Conservation (phyloP, 2,888 invertebrate genomes). For the Myathropa florea region DNA sequence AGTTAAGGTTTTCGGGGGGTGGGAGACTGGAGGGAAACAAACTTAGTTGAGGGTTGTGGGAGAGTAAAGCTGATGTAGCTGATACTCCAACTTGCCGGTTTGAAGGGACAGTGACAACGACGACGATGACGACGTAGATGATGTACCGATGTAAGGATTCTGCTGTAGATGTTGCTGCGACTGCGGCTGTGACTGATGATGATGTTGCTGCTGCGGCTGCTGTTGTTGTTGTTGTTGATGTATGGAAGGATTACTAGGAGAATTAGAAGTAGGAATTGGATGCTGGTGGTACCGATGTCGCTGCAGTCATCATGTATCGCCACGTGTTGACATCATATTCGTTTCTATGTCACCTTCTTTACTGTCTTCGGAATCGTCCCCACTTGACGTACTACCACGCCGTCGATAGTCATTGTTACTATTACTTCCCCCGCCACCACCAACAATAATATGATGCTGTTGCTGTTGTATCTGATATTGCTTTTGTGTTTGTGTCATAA, state of each 20-base stretch:
- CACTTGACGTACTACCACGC: conserved; percentile 80
- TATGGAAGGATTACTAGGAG: conserved; percentile 58
- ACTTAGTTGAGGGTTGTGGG: conserved; percentile 46
- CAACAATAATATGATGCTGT: conserved; percentile 54
- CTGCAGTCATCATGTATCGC: conserved; percentile 69
- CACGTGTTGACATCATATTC: conserved; percentile 67
- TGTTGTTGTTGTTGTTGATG: conserved; percentile 61
- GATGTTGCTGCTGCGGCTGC: conserved; percentile 75
- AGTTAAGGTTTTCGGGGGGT: neutral
- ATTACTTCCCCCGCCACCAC: conserved; percentile 60
- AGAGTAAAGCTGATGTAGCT: conserved; percentile 46
- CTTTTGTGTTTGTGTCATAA: conserved; percentile 74
- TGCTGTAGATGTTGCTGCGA: conserved; percentile 73
- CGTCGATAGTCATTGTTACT: conserved; percentile 74
- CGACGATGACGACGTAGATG: conserved; percentile 13
- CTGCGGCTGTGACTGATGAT: conserved; percentile 73
- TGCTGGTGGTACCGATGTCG: conserved; percentile 69
- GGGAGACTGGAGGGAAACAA: neutral
- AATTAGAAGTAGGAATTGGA: conserved; percentile 57
- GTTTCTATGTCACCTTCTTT: conserved; percentile 80
- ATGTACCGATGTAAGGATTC: conserved; percentile 60
- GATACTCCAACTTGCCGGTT: conserved; percentile 53
- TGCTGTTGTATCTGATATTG: conserved; percentile 72
- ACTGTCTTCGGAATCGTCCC: conserved; percentile 80
- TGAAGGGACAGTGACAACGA: conserved; percentile 26